Conservation (phyloP, 2,888 invertebrate genomes). For the Anthoptus insignis region DNA sequence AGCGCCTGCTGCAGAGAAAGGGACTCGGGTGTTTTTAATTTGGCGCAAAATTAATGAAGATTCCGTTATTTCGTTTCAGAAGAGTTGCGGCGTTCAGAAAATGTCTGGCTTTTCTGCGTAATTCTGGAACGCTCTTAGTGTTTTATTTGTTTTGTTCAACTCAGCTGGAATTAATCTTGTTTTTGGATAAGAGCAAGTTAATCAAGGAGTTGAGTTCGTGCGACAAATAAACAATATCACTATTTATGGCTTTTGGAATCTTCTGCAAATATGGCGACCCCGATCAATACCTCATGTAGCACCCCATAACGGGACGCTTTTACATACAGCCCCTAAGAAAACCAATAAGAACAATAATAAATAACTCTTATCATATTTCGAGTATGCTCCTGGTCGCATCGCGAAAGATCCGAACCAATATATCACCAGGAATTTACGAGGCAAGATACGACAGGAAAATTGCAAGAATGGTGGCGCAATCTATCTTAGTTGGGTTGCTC, state of each 20-base stretch:
- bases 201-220: conserved; percentile 1
- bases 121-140: conserved; percentile 55
- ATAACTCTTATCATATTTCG: conserved; percentile 87
- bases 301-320: conserved; percentile 63
- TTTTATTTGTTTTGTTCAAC: conserved; percentile 55
- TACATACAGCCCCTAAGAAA: conserved; percentile 75
- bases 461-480: conserved; percentile 97
- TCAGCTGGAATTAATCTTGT: conserved; percentile 53
- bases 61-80: conserved; percentile 66
- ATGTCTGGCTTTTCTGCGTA: conserved; percentile 51
- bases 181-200: conserved; percentile 46
- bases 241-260: neutral
- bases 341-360: conserved; percentile 87
- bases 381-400: conserved; percentile 87
- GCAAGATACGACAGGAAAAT: conserved; percentile 97
- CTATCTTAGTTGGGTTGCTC: conserved; percentile 93
- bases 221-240: neutral
- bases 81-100: conserved; percentile 53
- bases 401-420: conserved; percentile 89
- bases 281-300: conserved; percentile 62
- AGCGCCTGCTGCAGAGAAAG: conserved; percentile 61
- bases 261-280: neutral
- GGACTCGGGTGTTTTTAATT: conserved; percentile 76
- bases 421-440: conserved; percentile 95
- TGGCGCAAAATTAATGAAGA: conserved; percentile 73